These are phyloP conservation scores for Pseudomyrmex gracilis DNA, from an alignment of 1,140 invertebrate species.

Conservation along the genomic window DNA sequence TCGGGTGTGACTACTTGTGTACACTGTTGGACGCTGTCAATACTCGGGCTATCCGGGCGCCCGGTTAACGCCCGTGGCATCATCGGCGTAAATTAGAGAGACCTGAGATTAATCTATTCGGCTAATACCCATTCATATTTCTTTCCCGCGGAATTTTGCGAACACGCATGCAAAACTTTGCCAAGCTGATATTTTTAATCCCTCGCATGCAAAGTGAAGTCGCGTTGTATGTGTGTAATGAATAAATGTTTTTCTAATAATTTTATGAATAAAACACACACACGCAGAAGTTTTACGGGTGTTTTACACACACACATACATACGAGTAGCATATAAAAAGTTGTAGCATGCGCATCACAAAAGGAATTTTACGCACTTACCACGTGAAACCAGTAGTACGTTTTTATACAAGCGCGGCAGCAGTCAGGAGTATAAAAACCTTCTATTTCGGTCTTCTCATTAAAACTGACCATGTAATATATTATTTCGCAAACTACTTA, in stretches of 20 bases:
- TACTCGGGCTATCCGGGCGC: slow-evolving; percentile 32
- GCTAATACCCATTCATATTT: slow-evolving; percentile 1
- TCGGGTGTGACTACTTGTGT: slow-evolving; percentile 33
- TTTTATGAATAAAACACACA: too few species aligned
- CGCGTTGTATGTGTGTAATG: too few species aligned
- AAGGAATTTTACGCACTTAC: too few species aligned
- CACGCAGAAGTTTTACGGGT: too few species aligned
- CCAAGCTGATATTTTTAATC: background rate
- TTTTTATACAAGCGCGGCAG: too few species aligned
- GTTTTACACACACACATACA: background rate
- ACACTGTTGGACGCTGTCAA: slow-evolving; percentile 27
- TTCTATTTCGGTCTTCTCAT: background rate
- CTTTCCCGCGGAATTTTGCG: background rate
- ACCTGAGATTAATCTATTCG: slow-evolving; percentile 8
- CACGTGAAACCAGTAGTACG: too few species aligned
- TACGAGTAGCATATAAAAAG: too few species aligned
- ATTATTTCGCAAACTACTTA: slow-evolving; percentile 3
- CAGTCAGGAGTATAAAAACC: too few species aligned
- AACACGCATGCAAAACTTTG: background rate
- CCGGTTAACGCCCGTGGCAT: slow-evolving; percentile 2
- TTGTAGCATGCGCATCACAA: too few species aligned
- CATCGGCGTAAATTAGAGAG: slow-evolving; percentile 16
- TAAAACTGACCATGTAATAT: background rate
- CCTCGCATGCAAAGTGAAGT: background rate
- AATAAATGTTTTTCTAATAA: too few species aligned